These are phyloP conservation scores for Thermophis baileyi DNA, from an alignment of 2,113 vertebrate genomes.

Conservation along the genomic window DNA sequence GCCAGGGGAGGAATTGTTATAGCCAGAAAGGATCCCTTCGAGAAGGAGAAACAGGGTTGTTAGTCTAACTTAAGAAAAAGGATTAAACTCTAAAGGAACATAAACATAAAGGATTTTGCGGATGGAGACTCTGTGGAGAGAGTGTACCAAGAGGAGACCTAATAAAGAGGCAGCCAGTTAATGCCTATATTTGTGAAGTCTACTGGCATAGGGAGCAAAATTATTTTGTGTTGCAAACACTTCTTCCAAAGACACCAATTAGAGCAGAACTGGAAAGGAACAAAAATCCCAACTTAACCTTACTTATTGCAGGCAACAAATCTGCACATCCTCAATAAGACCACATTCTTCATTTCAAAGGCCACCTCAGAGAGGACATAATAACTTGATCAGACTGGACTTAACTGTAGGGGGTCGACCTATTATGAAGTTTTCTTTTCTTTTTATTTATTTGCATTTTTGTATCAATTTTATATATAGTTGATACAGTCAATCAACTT, in stretches of 20 bases:
- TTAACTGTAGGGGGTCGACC: background rate
- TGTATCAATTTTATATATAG: background rate
- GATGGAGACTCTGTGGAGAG: background rate
- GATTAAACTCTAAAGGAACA: background rate
- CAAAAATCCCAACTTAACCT: constrained; percentile 31
- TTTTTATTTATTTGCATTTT: background rate
- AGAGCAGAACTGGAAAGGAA: background rate
- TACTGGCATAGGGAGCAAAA: constrained; percentile 3
- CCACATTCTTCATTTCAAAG: background rate
- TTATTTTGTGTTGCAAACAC: constrained; percentile 6
- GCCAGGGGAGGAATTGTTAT: background rate
- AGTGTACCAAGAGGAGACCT: background rate
- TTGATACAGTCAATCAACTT: background rate
- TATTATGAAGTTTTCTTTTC: background rate
- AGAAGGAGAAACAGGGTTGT: background rate
- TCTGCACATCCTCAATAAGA: background rate
- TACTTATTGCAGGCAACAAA: background rate
- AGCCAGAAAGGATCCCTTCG: background rate
- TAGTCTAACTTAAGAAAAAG: background rate
- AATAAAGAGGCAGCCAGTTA: background rate
- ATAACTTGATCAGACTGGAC: background rate
- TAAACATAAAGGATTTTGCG: background rate
- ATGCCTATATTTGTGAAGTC: background rate
- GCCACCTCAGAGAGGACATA: background rate
- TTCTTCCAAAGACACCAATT: background rate